Percentiles rank a stretch among this genome's conserved stretches.
Conservation (phyloP, 30 jellyfish, hydroid and myxozoan species). For the Aurelia coerulea region DNA sequence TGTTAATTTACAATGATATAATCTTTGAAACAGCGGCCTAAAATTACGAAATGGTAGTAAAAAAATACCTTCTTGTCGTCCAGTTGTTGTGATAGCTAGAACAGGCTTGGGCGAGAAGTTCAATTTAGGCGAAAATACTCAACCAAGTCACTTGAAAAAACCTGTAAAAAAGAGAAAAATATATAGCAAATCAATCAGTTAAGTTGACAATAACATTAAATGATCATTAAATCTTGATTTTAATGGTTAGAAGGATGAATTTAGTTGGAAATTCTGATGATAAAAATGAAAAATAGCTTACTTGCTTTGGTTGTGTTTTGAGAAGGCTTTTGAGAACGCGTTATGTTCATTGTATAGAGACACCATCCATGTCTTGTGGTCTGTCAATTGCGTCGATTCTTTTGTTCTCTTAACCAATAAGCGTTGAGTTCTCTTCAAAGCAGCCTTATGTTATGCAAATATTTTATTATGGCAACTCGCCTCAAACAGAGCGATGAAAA, state of each 20-base stretch:
- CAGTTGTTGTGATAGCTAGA: too few species aligned
- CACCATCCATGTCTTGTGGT: conserved; percentile 92
- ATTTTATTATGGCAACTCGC: conserved; percentile 36
- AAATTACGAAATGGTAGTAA: not conserved
- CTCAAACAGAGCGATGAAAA: conserved; percentile 46
- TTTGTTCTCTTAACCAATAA: conserved; percentile 79
- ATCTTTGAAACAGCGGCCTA: not conserved
- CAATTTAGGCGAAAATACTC: conserved; percentile 21
- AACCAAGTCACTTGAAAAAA: conserved; percentile 9
- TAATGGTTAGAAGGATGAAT: not conserved
- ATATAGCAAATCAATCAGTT: not conserved
- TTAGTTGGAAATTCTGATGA: not conserved
- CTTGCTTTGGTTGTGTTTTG: conserved; percentile 56
- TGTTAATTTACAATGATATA: too few species aligned
- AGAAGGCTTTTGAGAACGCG: conserved; percentile 45
- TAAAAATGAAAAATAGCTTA: conserved; percentile 29
- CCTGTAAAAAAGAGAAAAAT: conserved; percentile 47
- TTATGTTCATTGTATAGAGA: conserved; percentile 50
- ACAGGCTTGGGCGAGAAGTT: not conserved
- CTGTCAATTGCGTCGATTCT: conserved; percentile 84
- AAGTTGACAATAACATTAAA: not conserved
- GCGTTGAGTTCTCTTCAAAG: conserved; percentile 9
- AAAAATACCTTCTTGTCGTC: conserved; percentile 8
- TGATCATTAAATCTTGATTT: not conserved
- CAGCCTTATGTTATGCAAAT: conserved; percentile 72